Evolutionary conservation across 2,888 invertebrate genomes (phyloP), one percentile per base, ranked within the genome.

Genomic region (Automeris io): DNA sequence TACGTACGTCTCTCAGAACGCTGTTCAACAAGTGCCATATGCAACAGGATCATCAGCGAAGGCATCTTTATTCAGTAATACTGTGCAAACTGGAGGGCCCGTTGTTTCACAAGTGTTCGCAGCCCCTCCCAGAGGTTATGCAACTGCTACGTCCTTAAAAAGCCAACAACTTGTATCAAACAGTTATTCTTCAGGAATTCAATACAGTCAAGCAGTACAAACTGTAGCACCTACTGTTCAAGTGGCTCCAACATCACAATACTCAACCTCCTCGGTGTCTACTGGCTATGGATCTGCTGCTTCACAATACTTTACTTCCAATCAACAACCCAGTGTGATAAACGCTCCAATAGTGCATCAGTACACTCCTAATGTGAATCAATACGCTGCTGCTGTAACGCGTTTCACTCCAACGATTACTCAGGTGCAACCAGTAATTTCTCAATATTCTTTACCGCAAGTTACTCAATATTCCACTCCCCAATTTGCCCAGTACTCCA

Each of bases 41-140:
- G 54, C 67, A 5, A 53, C 69, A 24, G 72, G 75, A 46, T 74
- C 79, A 8, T 60, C 71, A 16, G 77, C 87, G 1, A 87, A 82
- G 26, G 86, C 87, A 1, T 86, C 81, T 1, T 54, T 83, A 13
- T 76, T 81, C n/a, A 39, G 39, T 18, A 69, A 48, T 40, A 63
- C 61, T 46, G 54, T 69, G 8, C 70, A 78, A 25, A 37, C 65
- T n/a, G 70, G 76, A 35, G 81, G 75, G n/a, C 81, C 85, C 1
- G 82, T 86, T 1, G 74, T 86, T 1, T 76, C 87, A 12, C 86
- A 86, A 66, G 80, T 85, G n/a, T 78, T 55, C 32, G 71, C 83
- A 3, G 83, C 79, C 33, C 68, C 71, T 1, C 54, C 79, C 19
- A 62, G 70, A n/a, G 61, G 73, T 16, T 86, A 86, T 42, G 70